Percentiles rank a stretch among this genome's conserved stretches.
Evolutionary conservation across 1,140 invertebrate species (phyloP).

Genomic region (Drosophila obscura): DNA sequence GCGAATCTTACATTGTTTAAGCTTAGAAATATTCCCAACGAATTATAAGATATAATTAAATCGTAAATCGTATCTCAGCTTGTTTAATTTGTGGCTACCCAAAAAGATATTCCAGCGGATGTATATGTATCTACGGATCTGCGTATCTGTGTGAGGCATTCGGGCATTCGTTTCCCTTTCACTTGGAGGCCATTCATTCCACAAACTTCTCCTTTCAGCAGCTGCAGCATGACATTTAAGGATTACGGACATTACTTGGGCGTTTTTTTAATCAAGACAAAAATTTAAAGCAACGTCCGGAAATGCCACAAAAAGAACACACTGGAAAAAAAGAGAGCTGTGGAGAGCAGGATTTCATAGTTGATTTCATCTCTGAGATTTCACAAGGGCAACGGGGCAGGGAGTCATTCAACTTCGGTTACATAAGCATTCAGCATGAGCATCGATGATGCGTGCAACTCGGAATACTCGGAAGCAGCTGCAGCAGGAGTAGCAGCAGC

Average conservation of each 20-base stretch:
- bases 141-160: constrained; percentile 30
- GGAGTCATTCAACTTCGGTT: constrained; percentile 70
- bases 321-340: constrained; percentile 6
- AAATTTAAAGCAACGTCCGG: constrained; percentile 30
- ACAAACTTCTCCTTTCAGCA: constrained; percentile 37
- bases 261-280: constrained; percentile 27
- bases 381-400: constrained; percentile 42
- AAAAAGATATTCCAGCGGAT: constrained; percentile 23
- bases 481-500: constrained; percentile 42
- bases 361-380: constrained; percentile 58
- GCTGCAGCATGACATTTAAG: constrained; percentile 55
- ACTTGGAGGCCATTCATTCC: constrained; percentile 15
- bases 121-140: constrained; percentile 29
- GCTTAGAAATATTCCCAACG: constrained; percentile 3
- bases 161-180: constrained; percentile 31
- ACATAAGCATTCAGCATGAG: constrained; percentile 54
- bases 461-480: constrained; percentile 43
- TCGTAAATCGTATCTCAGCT: constrained; percentile 8
- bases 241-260: constrained; percentile 37
- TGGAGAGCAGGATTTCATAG: constrained; percentile 35
- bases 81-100: constrained; percentile 21
- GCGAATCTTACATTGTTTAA: neutral
- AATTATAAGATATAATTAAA: constrained; percentile 24
- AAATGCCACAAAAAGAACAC: constrained; percentile 27
- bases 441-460: constrained; percentile 30